Evolutionary conservation across 2,113 vertebrate species (phyloP), one percentile per base, ranked within the genome.

Genomic region (Trichechus manatus): DNA sequence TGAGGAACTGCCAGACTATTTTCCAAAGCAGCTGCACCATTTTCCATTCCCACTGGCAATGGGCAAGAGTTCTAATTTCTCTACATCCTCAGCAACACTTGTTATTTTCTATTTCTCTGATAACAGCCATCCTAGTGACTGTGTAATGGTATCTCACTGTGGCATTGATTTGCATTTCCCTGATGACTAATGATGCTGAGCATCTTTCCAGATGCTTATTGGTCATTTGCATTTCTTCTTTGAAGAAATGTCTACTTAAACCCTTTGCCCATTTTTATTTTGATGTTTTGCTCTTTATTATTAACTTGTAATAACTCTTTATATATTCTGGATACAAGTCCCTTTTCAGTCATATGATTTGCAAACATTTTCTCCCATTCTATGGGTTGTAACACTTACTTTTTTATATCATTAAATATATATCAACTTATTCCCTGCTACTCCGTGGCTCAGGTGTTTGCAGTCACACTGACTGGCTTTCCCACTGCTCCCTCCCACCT

Each of bases 131-230:
- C 53, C 88, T 47, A 91, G 29, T 81, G 79, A 33, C 6, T 72
- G 4, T 68, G 20, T 77, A 86, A 9, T 88, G 23, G 17, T 53
- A 87, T 80, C 70, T 80, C 36, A 74, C 29, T 75, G 3, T 63
- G 42, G 39, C 31, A 96, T 89, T 79, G 10, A 93, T 92, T 96
- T 91, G 6, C 31, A 74, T 89, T 96, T 96, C 68, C 10, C 44
- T 82, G 84, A 77, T 50, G 27, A 64, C 63, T 93, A 95, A 59
- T 36, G 14, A 64, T 36, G 94, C 42, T 63, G 63, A 90, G 29
- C 31, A 70, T 63, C 70, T 94, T 78, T 83, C 89, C 66, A 88
- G 80, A 17, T 70, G 68, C 25, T 72, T 74, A 84, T 23, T 84
- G 84, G 44, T 72, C 39, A 93, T 79, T 86, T 72, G 33, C 23